phyloP scores from a whole-genome alignment of 2,113 vertebrate species.

The Megaceryle maxima region DNA sequence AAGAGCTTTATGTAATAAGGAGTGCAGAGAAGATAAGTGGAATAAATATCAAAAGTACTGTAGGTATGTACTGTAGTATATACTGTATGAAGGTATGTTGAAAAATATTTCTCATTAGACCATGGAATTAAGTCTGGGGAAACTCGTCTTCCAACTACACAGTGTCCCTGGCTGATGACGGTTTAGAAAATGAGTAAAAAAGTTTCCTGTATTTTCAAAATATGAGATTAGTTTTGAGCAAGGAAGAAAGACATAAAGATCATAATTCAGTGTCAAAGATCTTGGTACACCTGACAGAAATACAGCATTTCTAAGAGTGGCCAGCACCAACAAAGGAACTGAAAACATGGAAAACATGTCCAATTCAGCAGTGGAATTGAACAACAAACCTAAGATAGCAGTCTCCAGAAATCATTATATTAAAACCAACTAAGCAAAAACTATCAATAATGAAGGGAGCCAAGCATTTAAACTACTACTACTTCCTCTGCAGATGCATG shows the following conservation, averaged over 20 bases:
- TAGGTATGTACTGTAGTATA: too few relatives aligned
- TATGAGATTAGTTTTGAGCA: background rate
- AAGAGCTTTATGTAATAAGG: background rate
- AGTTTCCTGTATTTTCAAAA: background rate
- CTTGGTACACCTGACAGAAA: background rate
- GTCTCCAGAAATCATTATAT: background rate
- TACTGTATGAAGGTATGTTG: background rate
- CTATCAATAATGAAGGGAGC: background rate
- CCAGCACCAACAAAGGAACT: background rate
- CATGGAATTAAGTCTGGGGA: background rate
- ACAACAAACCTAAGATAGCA: background rate
- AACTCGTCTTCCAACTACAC: background rate
- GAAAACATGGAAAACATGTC: background rate
- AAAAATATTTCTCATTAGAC: background rate
- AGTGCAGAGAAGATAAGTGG: background rate
- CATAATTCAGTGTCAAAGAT: background rate
- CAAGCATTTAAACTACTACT: background rate
- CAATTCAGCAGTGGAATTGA: background rate
- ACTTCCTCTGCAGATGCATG: background rate
- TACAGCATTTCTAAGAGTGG: background rate
- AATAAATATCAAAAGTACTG: background rate
- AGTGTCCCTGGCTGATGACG: background rate
- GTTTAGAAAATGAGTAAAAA: background rate
- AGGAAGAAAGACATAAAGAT: background rate
- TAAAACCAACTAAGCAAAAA: background rate